Evolutionary conservation across 1,140 invertebrate genomes (phyloP), one percentile per base, ranked within the genome.

Genomic region (Drosophila sturtevanti): DNA sequence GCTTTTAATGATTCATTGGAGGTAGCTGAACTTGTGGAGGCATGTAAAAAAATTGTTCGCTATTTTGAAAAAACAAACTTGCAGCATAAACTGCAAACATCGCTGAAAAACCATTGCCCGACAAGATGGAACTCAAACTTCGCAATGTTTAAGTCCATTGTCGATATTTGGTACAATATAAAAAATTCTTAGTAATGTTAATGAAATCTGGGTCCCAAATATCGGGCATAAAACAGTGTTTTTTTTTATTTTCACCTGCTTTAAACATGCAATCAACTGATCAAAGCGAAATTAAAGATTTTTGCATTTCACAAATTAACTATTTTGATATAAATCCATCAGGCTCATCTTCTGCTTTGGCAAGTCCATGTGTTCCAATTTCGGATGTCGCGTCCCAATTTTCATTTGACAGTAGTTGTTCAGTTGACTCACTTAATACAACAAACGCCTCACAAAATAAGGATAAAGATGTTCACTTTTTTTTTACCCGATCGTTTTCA

Each of bases 241-340:
- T 51, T 63, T 63, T 52, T 63, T 70, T 70, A 63, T 70, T 58
- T 70, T 61, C 68, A 27, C 67, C 60, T 4, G 60, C 67, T 22
- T 56, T 72, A 62, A 55, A 72, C 18, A 48, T 65, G 56, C 27
- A 72, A 35, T n/a, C 37, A 34, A 35, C 35, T 18, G 51, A 56
- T 55, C 9, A 27, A 35, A 2, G 34, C 27, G 48, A 61, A 1
- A 62, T 62, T 12, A 48, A 72, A 56, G 11, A 41, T 1, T 67
- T 72, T 58, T 67, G 59, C 10, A 18, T 35, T 38, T 21, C 44
- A 48, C 6, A 48, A 67, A 71, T 58, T 11, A 38, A 59, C 52
- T 24, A 10, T n/a, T 59, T 44, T 24, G 41, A 72, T 34, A 55
- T 51, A 62, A 38, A 24, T 55, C 12, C 34, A 64, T 27, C 18